Base-by-base conservation (phyloP, 2,797 vertebrate species). In the Pseudochromis fuscus region DNA sequence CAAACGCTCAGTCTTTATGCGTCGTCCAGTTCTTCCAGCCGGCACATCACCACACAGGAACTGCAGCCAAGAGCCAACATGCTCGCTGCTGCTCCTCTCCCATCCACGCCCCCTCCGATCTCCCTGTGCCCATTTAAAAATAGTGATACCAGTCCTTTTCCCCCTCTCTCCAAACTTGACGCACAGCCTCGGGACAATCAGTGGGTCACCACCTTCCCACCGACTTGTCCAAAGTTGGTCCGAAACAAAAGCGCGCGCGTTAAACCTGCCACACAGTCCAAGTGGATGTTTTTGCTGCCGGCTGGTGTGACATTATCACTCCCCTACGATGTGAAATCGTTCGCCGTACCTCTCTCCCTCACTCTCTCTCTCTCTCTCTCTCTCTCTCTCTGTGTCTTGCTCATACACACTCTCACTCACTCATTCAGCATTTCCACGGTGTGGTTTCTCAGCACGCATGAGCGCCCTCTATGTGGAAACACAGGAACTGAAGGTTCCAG, bases 41-140 rank as follows among this genome's bases (percentile, higher is more conserved):
- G 79, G 87, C 87, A 64, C 84, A 80, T 85, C 87, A 68, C 52
- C 28, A 65, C 72, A 40, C 66, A 81, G 84, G 72, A 83, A 62
- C 82, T 48, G 81, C 75, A 76, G 80, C 88, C 89, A 80, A 60
- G 61, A 84, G 76, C 74, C 85, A 82, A 81, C 89, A 82, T 69
- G 88, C 82, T 85, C 86, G 35, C 46, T 51, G 81, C 80, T 21
- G 85, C 72, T 84, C 74, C 81, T 38, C 76, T 57, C 0, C 69
- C 79, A 82, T 87, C 76, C 89, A 92, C 87, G 89, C 91, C 91
- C 88, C 89, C 88, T 77, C 4, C 72, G 72, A 87, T 87, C 67
- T 83, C 81, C 73, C 82, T 46, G 61, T 72, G 35, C 66, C 56
- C 70, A 55, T 92, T 91, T 89, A 87, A 86, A 92, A 91, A 91